Conservation (phyloP, 2,113 vertebrate genomes). For the Ancistrus triradiatus region DNA sequence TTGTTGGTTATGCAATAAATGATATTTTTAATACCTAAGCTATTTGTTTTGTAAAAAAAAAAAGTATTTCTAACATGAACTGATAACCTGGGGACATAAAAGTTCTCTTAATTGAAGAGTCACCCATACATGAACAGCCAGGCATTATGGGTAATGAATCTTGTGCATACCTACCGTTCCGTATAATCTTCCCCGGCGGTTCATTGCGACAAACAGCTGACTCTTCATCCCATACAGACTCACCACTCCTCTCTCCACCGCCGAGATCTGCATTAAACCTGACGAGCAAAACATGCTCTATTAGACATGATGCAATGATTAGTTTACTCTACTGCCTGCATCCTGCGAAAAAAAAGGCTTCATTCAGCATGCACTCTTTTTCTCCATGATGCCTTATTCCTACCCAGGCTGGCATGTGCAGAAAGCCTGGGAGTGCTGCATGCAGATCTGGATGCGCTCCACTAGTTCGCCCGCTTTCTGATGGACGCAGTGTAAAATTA, state of each 20-base stretch:
- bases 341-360: no score
- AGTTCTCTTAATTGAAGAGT: no score
- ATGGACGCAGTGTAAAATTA: conserved; percentile 71
- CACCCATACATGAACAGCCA: neutral
- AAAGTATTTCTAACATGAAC: no score
- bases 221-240: conserved; percentile 88
- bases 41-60: no score
- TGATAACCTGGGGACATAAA: no score
- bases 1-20: no score
- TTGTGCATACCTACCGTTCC: conserved; percentile 82
- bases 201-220: conserved; percentile 87
- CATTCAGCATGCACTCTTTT: no score
- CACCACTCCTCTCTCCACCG: conserved; percentile 90
- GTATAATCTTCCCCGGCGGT: conserved; percentile 84
- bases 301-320: conserved; percentile 15
- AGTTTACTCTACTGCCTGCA: conserved; percentile 1
- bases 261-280: conserved; percentile 95
- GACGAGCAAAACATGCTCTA: conserved; percentile 50
- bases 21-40: no score
- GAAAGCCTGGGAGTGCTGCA: conserved; percentile 47
- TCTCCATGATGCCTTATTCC: no score
- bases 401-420: neutral
- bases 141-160: conserved; percentile 22
- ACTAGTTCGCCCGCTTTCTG: conserved; percentile 38
- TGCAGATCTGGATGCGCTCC: conserved; percentile 49